phyloP scores from a whole-genome alignment of 2,888 invertebrate genomes.

The Rapana venosa region DNA sequence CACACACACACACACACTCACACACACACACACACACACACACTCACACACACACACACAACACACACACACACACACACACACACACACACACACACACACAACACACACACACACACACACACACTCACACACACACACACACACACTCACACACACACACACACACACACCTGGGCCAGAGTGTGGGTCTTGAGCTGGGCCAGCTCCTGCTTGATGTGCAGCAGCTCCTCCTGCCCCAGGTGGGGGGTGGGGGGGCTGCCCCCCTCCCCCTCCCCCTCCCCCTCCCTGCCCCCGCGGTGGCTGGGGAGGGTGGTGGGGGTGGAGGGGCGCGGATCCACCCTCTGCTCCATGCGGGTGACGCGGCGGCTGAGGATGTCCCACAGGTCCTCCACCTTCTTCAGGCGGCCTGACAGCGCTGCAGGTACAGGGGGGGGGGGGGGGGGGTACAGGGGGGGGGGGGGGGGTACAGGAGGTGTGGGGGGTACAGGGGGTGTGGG shows the following conservation, averaged over 20 bases:
- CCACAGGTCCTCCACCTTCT: slow-evolving; percentile 39
- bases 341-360: slow-evolving; percentile 37
- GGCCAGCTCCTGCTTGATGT: slow-evolving; percentile 38
- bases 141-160: background rate
- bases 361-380: slow-evolving; percentile 44
- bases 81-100: too few species aligned
- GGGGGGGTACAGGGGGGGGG: too few species aligned
- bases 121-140: slow-evolving; percentile 3
- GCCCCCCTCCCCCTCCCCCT: background rate
- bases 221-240: slow-evolving; percentile 34
- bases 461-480: too few species aligned
- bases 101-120: background rate
- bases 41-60: too few species aligned
- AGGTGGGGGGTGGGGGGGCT: background rate
- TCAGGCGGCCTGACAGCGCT: slow-evolving; percentile 34
- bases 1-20: too few species aligned
- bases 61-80: too few species aligned
- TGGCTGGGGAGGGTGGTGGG: background rate
- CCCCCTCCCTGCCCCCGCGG: background rate
- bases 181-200: slow-evolving; percentile 41
- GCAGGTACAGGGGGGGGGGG: background rate
- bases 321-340: slow-evolving; percentile 1
- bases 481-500: too few species aligned
- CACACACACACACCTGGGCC: slow-evolving; percentile 33
- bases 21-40: too few species aligned